These are phyloP conservation scores for Willisornis vidua DNA, from an alignment of 2,113 vertebrate species.

Conservation along the genomic window DNA sequence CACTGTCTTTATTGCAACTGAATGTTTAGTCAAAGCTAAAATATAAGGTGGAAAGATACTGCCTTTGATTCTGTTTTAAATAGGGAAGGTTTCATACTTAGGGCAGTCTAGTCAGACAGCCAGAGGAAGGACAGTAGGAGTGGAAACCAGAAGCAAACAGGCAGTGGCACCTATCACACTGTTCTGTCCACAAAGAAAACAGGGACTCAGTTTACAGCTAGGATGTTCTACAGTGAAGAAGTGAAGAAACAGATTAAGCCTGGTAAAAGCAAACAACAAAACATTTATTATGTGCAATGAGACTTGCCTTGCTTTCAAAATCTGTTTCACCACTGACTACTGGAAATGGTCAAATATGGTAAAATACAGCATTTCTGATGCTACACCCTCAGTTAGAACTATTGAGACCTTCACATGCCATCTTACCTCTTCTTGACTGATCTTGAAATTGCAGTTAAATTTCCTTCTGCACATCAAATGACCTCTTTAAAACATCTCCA, in stretches of 20 bases:
- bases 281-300: not conserved
- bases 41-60: not conserved
- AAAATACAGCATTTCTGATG: not conserved
- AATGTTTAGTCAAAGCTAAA: not conserved
- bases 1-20: not conserved
- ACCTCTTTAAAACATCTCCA: not conserved
- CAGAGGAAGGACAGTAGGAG: not conserved
- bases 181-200: not conserved
- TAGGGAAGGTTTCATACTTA: not conserved
- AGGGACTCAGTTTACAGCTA: not conserved
- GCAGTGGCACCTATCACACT: not conserved
- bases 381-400: not conserved
- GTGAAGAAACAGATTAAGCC: not conserved
- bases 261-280: not conserved
- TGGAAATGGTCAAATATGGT: not conserved
- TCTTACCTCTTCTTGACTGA: not conserved
- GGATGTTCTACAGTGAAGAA: not conserved
- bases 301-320: not conserved
- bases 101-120: not conserved
- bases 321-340: not conserved
- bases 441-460: not conserved
- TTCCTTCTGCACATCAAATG: not conserved
- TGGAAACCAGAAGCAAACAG: not conserved
- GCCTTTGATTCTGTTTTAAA: not conserved
- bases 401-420: not conserved